A percentile compares a stretch with the other conserved stretches of the same genome.
These are phyloP conservation scores for Eulemur rufifrons DNA, from an alignment of 2,113 vertebrate species.

Conservation along the genomic window DNA sequence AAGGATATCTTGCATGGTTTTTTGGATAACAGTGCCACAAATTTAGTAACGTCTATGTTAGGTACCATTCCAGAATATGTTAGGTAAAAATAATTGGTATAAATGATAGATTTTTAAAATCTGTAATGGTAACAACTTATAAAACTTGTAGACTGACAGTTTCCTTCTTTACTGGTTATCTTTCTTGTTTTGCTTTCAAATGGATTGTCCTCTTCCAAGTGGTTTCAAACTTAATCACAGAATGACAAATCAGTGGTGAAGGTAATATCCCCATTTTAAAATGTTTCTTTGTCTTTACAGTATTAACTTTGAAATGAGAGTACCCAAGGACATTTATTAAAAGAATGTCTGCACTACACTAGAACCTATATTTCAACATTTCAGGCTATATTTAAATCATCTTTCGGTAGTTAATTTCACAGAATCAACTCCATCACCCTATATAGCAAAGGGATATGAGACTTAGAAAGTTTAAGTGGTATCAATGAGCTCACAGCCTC, in stretches of 20 bases:
- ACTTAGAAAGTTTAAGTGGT: neutral
- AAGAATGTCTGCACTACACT: neutral
- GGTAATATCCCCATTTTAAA: slow-evolving; percentile 58
- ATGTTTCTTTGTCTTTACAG: slow-evolving; percentile 22
- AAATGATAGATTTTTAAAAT: neutral
- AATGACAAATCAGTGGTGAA: slow-evolving; percentile 61
- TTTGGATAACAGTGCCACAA: neutral
- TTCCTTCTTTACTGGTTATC: slow-evolving; percentile 32
- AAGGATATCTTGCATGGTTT: neutral
- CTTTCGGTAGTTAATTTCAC: neutral
- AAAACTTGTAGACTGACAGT: neutral
- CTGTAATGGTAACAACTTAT: neutral
- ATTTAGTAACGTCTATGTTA: neutral
- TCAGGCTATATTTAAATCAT: neutral
- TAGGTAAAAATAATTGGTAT: neutral
- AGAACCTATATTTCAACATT: neutral
- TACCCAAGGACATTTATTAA: neutral
- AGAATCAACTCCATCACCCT: neutral
- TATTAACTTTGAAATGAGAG: slow-evolving; percentile 19
- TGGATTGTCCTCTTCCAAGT: slow-evolving; percentile 52
- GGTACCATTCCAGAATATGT: neutral
- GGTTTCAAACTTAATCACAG: slow-evolving; percentile 61
- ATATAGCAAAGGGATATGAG: neutral
- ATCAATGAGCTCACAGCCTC: neutral
- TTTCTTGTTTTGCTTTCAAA: slow-evolving; percentile 63